Evolutionary conservation across 92 coral and sea anemone species (phyloP).

Genomic region (Ricordea florida): DNA sequence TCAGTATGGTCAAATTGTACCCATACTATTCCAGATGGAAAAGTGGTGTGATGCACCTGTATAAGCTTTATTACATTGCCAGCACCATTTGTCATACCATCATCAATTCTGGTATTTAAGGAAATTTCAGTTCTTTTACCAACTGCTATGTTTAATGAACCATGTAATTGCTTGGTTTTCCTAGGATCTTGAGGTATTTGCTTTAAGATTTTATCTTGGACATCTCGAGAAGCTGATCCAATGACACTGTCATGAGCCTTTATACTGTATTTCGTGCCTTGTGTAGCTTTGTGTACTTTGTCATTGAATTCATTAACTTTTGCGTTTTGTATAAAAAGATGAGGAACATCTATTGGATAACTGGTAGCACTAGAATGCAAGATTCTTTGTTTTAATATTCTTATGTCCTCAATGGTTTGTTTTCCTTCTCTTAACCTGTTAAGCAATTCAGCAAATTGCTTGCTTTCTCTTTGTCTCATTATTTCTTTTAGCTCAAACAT

Average conservation of each 20-base stretch:
- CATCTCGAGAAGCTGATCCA: constrained; percentile 49
- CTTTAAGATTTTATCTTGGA: constrained; percentile 60
- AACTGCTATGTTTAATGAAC: constrained; percentile 14
- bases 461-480: constrained; percentile 68
- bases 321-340: constrained; percentile 51
- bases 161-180: constrained; percentile 33
- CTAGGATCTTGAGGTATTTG: constrained; percentile 67
- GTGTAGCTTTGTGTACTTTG: constrained; percentile 26
- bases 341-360: constrained; percentile 49
- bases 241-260: constrained; percentile 68
- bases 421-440: constrained; percentile 56
- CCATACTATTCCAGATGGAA: constrained; percentile 51
- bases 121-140: constrained; percentile 38
- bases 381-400: constrained; percentile 49
- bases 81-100: no score
- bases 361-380: constrained; percentile 18
- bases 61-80: constrained; percentile 14
- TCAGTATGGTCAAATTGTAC: constrained; percentile 47
- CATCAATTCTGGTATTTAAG: constrained; percentile 8
- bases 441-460: constrained; percentile 58
- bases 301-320: constrained; percentile 46
- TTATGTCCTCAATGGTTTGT: constrained; percentile 51
- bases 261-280: constrained; percentile 46
- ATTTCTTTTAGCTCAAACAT: constrained; percentile 39
- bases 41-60: constrained; percentile 14